These are phyloP conservation scores for Anoncus sp. DNA, from an alignment of 2,888 invertebrate species.

Conservation along the genomic window DNA sequence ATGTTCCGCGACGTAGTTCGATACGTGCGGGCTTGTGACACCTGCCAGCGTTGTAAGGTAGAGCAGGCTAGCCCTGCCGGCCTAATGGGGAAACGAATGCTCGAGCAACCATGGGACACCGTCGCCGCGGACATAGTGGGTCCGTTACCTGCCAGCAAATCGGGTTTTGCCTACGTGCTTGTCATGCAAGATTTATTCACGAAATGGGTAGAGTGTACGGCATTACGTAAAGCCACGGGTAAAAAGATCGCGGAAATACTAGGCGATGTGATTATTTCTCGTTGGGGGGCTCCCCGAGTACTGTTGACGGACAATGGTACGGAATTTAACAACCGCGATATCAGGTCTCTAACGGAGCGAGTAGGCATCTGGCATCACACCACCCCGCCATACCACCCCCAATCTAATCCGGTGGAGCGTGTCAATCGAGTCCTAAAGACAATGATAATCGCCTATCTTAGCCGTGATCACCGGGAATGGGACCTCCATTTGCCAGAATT, in stretches of 20 bases:
- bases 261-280: slow-evolving; percentile 12
- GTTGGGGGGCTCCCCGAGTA: slow-evolving; percentile 34
- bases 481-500: neutral
- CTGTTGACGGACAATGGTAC: slow-evolving; percentile 47
- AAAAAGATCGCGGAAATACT: slow-evolving; percentile 19
- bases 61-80: slow-evolving; percentile 49
- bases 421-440: slow-evolving; percentile 43
- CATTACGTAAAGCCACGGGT: neutral
- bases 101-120: slow-evolving; percentile 56
- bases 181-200: slow-evolving; percentile 46
- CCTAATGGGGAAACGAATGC: slow-evolving; percentile 49
- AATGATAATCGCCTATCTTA: slow-evolving; percentile 17
- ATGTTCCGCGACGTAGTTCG: slow-evolving; percentile 57
- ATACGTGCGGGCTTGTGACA: too few species aligned
- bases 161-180: slow-evolving; percentile 21
- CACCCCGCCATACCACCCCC: slow-evolving; percentile 40
- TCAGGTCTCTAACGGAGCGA: neutral
- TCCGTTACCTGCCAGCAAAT: slow-evolving; percentile 58
- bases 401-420: slow-evolving; percentile 46
- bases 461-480: slow-evolving; percentile 10
- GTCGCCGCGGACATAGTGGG: slow-evolving; percentile 66
- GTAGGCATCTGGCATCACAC: slow-evolving; percentile 6
- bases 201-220: slow-evolving; percentile 36
- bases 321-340: slow-evolving; percentile 34
- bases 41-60: slow-evolving; percentile 45